Conservation (phyloP, 2,113 vertebrate genomes). For the Strix uralensis region DNA sequence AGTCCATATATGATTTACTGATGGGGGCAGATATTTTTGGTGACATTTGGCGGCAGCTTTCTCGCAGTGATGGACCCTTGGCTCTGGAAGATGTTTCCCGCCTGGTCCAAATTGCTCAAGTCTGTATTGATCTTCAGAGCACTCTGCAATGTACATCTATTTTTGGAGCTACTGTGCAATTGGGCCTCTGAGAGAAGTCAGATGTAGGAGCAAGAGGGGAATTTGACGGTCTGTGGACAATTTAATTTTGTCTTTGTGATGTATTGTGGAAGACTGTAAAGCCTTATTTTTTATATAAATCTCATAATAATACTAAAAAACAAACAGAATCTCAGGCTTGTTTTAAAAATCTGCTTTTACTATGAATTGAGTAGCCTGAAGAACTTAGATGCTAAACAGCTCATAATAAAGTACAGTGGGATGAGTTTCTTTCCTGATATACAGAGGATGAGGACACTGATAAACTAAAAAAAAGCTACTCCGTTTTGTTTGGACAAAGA, state of each 20-base stretch:
- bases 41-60: background rate
- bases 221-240: background rate
- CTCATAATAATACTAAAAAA: background rate
- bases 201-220: background rate
- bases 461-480: background rate
- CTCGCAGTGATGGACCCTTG: background rate
- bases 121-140: slow-evolving; percentile 3
- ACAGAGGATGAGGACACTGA: background rate
- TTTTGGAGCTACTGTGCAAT: background rate
- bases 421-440: background rate
- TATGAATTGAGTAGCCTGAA: background rate
- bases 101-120: background rate
- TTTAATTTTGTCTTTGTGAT: background rate
- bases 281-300: background rate
- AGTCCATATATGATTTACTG: background rate
- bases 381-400: background rate
- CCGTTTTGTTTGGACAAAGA: background rate
- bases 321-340: background rate
- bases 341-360: background rate
- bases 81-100: slow-evolving; percentile 7
- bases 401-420: background rate
- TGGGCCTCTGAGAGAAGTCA: slow-evolving; percentile 6
- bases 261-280: background rate
- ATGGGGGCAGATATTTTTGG: background rate
- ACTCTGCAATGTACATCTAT: background rate